A percentile compares a stretch with the other conserved stretches of the same genome.
phyloP scores from a whole-genome alignment of 2,888 invertebrate species.

The Sarcophaga rosellei region DNA sequence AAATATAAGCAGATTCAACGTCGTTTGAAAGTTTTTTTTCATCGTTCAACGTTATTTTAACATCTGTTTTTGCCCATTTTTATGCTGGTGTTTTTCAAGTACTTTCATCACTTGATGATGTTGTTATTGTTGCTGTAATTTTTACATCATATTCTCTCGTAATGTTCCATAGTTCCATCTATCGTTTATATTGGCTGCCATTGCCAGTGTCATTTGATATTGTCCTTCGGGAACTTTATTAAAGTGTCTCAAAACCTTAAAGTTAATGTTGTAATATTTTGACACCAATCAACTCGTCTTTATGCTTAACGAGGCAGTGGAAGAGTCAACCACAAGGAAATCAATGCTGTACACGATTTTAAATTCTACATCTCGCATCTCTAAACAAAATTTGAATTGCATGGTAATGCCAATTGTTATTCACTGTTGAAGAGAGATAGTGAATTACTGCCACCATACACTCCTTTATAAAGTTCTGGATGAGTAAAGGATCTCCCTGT shows the following conservation, averaged over 20 bases:
- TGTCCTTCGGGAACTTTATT: conserved; percentile 67
- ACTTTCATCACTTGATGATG: no score
- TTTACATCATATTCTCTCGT: conserved; percentile 10
- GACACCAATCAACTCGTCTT: conserved; percentile 20
- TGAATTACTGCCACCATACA: no score
- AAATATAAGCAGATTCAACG: conserved; percentile 48
- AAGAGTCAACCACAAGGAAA: not conserved
- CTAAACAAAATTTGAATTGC: no score
- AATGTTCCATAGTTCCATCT: conserved; percentile 57
- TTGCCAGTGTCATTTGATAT: conserved; percentile 67
- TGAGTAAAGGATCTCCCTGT: no score
- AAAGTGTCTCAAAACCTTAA: conserved; percentile 59
- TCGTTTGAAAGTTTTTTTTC: conserved; percentile 58
- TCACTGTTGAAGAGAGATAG: no score
- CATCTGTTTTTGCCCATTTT: not conserved
- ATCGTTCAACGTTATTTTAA: conserved; percentile 29
- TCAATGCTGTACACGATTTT: no score
- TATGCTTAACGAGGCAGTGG: conserved; percentile 42
- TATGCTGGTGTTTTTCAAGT: no score
- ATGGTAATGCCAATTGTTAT: no score
- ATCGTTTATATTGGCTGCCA: conserved; percentile 44
- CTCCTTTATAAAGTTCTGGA: no score
- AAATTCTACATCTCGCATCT: no score
- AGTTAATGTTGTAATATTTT: conserved; percentile 51
- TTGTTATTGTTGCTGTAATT: conserved; percentile 8